A percentile compares a stretch with the other conserved stretches of the same genome.
Evolutionary conservation across 2,888 invertebrate species (phyloP).

Genomic region (Choristoneura rosaceana): DNA sequence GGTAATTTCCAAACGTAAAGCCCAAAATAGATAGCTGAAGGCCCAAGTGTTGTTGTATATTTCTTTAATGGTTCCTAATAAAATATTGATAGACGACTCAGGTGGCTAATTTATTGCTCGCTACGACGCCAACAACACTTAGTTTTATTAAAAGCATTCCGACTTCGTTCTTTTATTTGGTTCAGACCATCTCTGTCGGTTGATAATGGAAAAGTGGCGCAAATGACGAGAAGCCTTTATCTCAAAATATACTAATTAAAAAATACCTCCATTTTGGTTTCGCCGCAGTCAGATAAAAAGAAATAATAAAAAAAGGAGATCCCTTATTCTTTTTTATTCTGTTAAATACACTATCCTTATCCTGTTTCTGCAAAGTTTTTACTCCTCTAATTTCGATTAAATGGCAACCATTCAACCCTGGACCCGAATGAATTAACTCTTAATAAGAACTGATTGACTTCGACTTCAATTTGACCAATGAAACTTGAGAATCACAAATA

Average conservation of each 20-base stretch:
- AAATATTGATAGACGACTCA: not conserved
- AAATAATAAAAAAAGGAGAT: too few species aligned
- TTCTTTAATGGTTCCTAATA: not conserved
- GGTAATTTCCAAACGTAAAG: not conserved
- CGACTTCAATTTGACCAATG: constrained; percentile 24
- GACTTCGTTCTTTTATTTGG: not conserved
- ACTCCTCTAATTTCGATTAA: not conserved
- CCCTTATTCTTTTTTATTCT: not conserved
- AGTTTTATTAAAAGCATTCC: not conserved
- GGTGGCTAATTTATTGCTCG: not conserved
- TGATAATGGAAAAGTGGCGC: not conserved
- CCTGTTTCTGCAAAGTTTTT: not conserved
- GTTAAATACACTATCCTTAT: not conserved
- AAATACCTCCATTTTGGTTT: too few species aligned
- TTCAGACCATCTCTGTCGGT: not conserved
- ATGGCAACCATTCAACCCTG: constrained; percentile 1
- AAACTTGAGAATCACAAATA: not conserved
- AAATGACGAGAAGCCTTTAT: not conserved
- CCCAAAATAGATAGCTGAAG: not conserved
- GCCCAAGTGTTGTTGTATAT: not conserved
- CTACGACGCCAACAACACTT: not conserved
- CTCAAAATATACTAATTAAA: too few species aligned
- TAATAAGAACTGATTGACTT: constrained; percentile 21
- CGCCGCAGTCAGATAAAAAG: too few species aligned
- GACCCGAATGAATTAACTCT: constrained; percentile 16